Conservation (phyloP, 2,113 vertebrate genomes). For the Neomonachus schauinslandi region DNA sequence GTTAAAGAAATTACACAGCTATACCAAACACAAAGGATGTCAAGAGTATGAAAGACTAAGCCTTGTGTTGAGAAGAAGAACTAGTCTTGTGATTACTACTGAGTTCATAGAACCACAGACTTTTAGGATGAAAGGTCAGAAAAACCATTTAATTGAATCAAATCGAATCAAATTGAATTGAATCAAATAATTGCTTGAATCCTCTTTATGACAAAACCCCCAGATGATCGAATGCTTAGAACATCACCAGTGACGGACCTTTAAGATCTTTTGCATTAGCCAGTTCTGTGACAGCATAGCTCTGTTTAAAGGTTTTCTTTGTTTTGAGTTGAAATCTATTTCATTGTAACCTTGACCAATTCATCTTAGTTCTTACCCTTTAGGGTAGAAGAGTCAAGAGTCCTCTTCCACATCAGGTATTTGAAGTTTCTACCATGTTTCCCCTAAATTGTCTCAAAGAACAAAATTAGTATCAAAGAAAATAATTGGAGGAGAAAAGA, state of each 20-base stretch:
- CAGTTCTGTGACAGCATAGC: background rate
- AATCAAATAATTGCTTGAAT: background rate
- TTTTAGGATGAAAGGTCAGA: background rate
- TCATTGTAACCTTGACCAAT: background rate
- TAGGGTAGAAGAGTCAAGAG: background rate
- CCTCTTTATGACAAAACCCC: background rate
- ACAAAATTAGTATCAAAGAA: background rate
- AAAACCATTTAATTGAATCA: background rate
- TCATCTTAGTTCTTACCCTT: background rate
- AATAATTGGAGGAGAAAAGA: conserved; percentile 8
- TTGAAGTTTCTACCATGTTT: background rate
- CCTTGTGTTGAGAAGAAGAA: background rate
- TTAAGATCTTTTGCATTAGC: background rate
- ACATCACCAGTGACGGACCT: background rate
- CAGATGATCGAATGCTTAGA: background rate
- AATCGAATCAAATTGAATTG: background rate
- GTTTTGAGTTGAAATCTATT: conserved; percentile 3
- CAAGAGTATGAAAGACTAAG: background rate
- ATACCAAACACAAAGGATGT: background rate
- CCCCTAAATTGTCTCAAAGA: background rate
- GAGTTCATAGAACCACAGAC: background rate
- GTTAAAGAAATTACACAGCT: background rate
- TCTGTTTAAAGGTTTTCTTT: conserved; percentile 34
- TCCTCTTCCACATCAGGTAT: background rate
- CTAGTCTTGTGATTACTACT: background rate